phyloP scores from a whole-genome alignment of 2,113 vertebrate genomes.

The Dascyllus trimaculatus region DNA sequence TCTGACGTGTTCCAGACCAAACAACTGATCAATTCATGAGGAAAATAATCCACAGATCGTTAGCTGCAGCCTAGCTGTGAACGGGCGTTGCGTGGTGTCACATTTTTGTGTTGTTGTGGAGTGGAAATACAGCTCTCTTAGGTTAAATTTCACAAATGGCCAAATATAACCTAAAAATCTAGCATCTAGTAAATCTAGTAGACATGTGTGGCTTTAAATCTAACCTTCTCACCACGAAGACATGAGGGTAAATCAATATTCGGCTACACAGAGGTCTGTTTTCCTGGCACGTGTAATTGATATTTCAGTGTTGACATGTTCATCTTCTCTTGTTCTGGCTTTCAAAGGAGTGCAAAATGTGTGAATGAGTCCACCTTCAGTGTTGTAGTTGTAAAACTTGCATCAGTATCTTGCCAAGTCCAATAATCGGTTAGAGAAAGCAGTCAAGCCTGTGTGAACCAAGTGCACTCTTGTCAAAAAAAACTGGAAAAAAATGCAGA shows the following conservation, averaged over 20 bases:
- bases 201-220: background rate
- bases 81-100: background rate
- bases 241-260: slow-evolving; percentile 22
- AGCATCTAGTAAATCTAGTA: slow-evolving; percentile 3
- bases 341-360: background rate
- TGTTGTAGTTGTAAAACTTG: slow-evolving; percentile 23
- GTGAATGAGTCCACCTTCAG: background rate
- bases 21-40: too few relatives aligned
- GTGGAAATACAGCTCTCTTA: background rate
- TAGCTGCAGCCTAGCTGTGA: too few relatives aligned
- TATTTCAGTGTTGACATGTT: slow-evolving; percentile 30
- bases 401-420: slow-evolving; percentile 32
- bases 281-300: slow-evolving; percentile 11
- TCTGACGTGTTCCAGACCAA: too few relatives aligned
- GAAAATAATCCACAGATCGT: too few relatives aligned
- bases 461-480: slow-evolving; percentile 37
- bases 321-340: slow-evolving; percentile 16
- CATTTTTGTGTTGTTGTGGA: background rate
- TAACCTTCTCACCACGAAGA: slow-evolving; percentile 2
- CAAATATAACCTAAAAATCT: background rate
- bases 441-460: slow-evolving; percentile 45
- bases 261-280: background rate
- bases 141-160: background rate
- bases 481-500: slow-evolving; percentile 40
- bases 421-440: slow-evolving; percentile 48